Base-by-base conservation (phyloP, 2,113 vertebrate genomes). In the Cyprinodon variegatus region DNA sequence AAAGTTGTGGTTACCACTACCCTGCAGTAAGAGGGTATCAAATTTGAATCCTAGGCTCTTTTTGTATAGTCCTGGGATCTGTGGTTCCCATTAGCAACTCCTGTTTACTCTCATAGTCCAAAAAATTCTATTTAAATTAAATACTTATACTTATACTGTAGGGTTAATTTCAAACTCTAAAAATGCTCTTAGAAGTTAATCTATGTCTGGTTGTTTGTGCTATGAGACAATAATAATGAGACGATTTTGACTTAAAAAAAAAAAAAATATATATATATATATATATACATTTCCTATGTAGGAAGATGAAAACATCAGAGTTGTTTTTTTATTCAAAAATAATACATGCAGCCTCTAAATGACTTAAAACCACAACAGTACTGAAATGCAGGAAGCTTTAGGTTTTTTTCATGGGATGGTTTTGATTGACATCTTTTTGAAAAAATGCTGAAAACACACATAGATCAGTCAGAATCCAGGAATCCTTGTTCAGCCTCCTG, bases 401-500 rank as follows among this genome's bases (percentile, higher is more conserved):
- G 60, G 29, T 29, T 5, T 22, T 60, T 43, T 20, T 11, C 40
- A 4, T 68, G 20, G 43, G 4, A 14, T 10, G 2, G 45, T 68
- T 64, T 29, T 13, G 10, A 57, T 15, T 3, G 6, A 36, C 9
- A 67, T 78, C 36, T 64, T 37, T 65, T 62, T 8, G 65, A 79
- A 57, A 78, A 81, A 20, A 64, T 62, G 37, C 38, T 53, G 17
- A 65, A 70, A 77, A 72, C 70, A 61, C 40, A 72, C 71, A 78
- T 11, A 45, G 38, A 41, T 68, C 59, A 73, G 72, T 61, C 73
- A 82, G 72, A 79, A 81, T 45, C 48, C n/a, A 70, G 89, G 79
- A 81, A 83, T 83, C 48, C 64, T 83, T 61, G 22, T 65, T 72
- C 70, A 82, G 62, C 85, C 89, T 89, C 82, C 91, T 91, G 88